A percentile compares a stretch with the other conserved stretches of the same genome.
phyloP scores from a whole-genome alignment of 1,140 invertebrate species.

The Thaumatotibia leucotreta region DNA sequence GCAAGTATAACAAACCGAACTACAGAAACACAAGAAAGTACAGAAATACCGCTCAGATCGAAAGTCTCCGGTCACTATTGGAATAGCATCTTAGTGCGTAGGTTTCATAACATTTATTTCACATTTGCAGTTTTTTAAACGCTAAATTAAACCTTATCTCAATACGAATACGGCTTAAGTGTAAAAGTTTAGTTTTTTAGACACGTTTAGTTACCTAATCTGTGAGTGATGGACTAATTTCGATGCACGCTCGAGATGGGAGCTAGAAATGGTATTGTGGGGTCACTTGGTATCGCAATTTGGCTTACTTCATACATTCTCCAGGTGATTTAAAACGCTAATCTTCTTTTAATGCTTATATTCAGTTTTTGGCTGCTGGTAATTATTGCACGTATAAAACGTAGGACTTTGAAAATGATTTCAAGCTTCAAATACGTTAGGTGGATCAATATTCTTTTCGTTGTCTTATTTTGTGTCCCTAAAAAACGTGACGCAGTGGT shows the following conservation, averaged over 20 bases:
- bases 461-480: too few relatives aligned
- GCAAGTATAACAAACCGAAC: too few relatives aligned
- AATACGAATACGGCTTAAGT: background rate
- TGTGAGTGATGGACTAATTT: background rate
- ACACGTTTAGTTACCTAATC: background rate
- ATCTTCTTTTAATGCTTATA: background rate
- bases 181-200: background rate
- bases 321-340: background rate
- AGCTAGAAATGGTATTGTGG: background rate
- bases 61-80: background rate
- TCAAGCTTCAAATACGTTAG: too few relatives aligned
- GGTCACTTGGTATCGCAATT: background rate
- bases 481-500: too few relatives aligned
- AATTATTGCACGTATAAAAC: too few relatives aligned
- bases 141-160: background rate
- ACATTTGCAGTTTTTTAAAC: background rate
- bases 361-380: background rate
- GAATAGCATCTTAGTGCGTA: background rate
- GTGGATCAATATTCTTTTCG: too few relatives aligned
- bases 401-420: too few relatives aligned
- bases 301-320: background rate
- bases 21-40: too few relatives aligned
- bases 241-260: background rate
- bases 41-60: background rate
- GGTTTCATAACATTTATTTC: background rate